Base-by-base conservation (phyloP, 2,113 vertebrate genomes). In the Misgurnus anguillicaudatus region DNA sequence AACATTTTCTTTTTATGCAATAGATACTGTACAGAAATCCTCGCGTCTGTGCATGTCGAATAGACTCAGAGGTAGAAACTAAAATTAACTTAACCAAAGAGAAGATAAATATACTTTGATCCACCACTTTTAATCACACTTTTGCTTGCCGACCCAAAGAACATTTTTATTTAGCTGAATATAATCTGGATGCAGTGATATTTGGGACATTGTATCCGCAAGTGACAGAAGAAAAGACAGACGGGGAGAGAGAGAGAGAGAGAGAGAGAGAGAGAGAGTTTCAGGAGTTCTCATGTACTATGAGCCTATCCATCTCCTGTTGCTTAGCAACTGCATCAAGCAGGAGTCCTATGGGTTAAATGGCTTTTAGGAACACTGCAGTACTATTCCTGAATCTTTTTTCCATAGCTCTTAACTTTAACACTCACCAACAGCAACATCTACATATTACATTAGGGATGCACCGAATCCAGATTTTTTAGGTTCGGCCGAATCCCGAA, bases 281-380 rank as follows among this genome's bases (percentile, higher is more conserved):
- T 53, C 14, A 74, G 24, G 21, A 55, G 71, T 31, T 66, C 36
- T 14, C 47, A 58, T 63, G 72, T 48, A 48, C 31, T 77, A 53
- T 72, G 71, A 77, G 64, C 64, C 65, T 82, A 74, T 67, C 58
- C 58, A 75, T 81, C 53, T 70, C 51, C 67, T 79, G 83, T 84
- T 84, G 60, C 83, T 42, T 84, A 81, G 83, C 83, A 84, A 84
- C 83, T 16, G 61, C 76, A 78, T 58, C 75, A 57, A 73, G 24
- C 71, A 79, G 75, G 69, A 78, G 75, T 19, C 14, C 42, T 51
- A 19, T n/a, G 53, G 53, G 57, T 75, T 61, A 47, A 61, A 38
- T 53, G 69, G 78, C 60, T 79, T 79, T 79, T 45, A 79, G 70
- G 68, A 79, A 45, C 14, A 63, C 67, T 53, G 78, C 78, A 57